These are phyloP conservation scores for Aegithalos caudatus DNA, from an alignment of 2,113 vertebrate genomes.

Conservation along the genomic window DNA sequence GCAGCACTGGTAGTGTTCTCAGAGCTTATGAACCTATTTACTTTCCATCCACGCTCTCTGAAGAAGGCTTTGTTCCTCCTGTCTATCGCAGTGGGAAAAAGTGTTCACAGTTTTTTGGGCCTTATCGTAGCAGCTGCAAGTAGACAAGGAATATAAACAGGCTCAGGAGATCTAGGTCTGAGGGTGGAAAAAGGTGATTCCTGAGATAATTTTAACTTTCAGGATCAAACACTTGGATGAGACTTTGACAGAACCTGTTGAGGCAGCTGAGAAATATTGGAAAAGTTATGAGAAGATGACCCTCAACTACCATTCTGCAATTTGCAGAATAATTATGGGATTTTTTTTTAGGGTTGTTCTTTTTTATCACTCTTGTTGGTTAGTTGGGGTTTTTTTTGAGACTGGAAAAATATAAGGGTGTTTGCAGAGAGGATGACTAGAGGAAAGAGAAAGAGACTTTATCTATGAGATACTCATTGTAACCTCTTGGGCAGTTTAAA, in stretches of 20 bases:
- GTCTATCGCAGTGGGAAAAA: slow-evolving; percentile 29
- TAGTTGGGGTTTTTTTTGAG: rapidly evolving
- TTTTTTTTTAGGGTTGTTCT: not conserved
- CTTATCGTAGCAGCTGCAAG: not conserved
- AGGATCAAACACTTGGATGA: not conserved
- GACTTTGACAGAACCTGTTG: not conserved
- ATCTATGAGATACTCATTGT: not conserved
- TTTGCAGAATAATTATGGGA: not conserved
- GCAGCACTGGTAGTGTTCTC: slow-evolving; percentile 15
- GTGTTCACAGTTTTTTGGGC: slow-evolving; percentile 5
- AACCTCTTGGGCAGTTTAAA: not conserved
- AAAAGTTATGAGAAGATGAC: not conserved
- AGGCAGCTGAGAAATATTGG: not conserved
- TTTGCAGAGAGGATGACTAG: not conserved
- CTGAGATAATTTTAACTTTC: not conserved
- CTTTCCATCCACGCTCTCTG: slow-evolving; percentile 28
- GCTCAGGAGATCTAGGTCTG: not conserved
- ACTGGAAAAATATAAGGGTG: not conserved
- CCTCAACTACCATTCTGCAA: not conserved
- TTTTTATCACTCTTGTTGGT: not conserved
- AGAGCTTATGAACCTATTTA: slow-evolving; percentile 59
- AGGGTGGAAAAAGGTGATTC: not conserved
- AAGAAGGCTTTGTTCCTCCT: slow-evolving; percentile 47
- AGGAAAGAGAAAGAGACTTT: not conserved
- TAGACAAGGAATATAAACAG: slow-evolving; percentile 4